Percentiles rank a stretch among this genome's conserved stretches.
Conservation (phyloP, 1,140 invertebrate genomes). For the Temnothorax longispinosus region DNA sequence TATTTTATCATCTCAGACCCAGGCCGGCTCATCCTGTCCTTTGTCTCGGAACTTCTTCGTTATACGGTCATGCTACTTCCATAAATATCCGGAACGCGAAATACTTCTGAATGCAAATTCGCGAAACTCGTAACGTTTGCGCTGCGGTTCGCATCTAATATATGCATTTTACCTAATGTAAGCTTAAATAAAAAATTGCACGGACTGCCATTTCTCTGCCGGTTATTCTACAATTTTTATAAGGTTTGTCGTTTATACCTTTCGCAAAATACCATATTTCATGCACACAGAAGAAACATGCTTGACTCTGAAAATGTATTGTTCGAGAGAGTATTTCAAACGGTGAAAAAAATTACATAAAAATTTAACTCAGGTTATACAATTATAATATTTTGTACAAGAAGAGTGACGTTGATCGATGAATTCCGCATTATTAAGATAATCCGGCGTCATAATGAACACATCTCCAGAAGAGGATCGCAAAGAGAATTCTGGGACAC, state of each 20-base stretch:
- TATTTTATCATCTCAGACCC: constrained; percentile 47
- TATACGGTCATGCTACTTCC: constrained; percentile 39
- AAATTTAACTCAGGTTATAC: background rate
- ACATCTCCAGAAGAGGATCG: background rate
- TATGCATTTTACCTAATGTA: constrained; percentile 44
- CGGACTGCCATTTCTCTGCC: constrained; percentile 3
- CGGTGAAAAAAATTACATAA: background rate
- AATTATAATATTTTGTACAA: background rate
- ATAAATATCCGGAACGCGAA: constrained; percentile 49
- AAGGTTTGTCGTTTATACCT: constrained; percentile 31
- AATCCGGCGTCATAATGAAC: background rate
- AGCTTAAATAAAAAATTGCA: constrained; percentile 54
- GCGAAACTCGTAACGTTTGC: constrained; percentile 43
- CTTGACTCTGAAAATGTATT: background rate
- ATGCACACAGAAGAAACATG: background rate
- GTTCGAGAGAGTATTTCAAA: background rate
- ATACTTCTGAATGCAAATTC: constrained; percentile 54
- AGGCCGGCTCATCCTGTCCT: constrained; percentile 30
- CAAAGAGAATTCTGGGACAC: background rate
- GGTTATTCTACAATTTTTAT: constrained; percentile 26
- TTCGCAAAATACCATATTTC: background rate
- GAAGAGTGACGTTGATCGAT: background rate
- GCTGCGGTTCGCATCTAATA: constrained; percentile 21
- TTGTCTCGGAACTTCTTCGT: constrained; percentile 51
- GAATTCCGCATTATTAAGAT: background rate